These are phyloP conservation scores for Phorcus lineatus DNA, from an alignment of 2,888 invertebrate genomes.

Conservation along the genomic window DNA sequence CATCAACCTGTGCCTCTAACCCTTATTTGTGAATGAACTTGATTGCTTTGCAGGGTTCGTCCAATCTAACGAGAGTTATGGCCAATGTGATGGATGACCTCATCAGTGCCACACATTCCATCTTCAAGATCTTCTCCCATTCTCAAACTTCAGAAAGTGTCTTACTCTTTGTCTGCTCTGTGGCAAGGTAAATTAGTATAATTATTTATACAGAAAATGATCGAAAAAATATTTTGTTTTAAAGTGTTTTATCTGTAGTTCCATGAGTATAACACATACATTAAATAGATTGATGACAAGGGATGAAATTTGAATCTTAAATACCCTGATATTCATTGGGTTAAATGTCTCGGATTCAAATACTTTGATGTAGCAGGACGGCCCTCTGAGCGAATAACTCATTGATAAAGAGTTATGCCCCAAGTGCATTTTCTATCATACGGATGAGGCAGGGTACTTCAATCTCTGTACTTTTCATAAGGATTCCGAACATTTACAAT, in stretches of 20 bases:
- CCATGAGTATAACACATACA: no score
- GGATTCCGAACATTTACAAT: no score
- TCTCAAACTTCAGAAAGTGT: constrained; percentile 84
- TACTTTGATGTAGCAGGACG: no score
- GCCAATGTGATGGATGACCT: constrained; percentile 86
- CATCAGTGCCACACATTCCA: constrained; percentile 89
- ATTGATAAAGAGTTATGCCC: no score
- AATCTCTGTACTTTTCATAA: neutral
- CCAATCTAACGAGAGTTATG: constrained; percentile 75
- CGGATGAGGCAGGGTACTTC: neutral
- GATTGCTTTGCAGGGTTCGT: constrained; percentile 53
- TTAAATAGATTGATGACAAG: no score
- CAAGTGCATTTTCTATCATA: neutral
- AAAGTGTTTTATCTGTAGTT: no score
- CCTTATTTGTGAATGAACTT: neutral
- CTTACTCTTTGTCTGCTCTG: constrained; percentile 84
- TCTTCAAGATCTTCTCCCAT: constrained; percentile 81
- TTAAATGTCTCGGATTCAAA: no score
- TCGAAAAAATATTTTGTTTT: neutral
- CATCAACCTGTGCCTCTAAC: no score
- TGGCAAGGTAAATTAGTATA: constrained; percentile 68
- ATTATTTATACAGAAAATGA: neutral
- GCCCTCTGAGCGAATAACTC: no score
- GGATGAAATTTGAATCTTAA: no score
- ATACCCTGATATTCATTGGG: no score